Evolutionary conservation across 2,113 vertebrate genomes (phyloP), one percentile per base, ranked within the genome.

Genomic region (Syngnathoides biaculeatus): DNA sequence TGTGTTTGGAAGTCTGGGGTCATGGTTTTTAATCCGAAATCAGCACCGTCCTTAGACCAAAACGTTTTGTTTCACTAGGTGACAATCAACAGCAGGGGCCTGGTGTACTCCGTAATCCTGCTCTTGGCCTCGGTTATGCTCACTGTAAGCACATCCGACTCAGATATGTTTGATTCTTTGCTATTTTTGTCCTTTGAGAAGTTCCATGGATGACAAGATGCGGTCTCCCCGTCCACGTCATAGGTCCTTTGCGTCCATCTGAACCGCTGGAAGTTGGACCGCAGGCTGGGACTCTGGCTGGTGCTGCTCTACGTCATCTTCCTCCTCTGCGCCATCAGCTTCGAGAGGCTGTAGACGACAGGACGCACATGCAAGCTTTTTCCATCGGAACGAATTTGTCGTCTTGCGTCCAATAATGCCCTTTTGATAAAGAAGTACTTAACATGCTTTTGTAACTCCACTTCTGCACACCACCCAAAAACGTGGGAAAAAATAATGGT

Each of bases 41-140:
- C 52, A 55, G 11, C 0, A 5, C 52, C 26, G 11, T 26, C 5
- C 24, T 11, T 26, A 12, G 17, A 24, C 40, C 17, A 30, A 38
- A 81, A 48, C 67, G n/a, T 0, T 74, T 24, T 79, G 20, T 67
- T 40, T 35, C 79, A 69, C 56, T 62, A 93, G 92, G 92, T 93
- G 65, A 89, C 78, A 53, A 93, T 93, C 72, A 93, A 93, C 86
- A 93, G 92, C 70, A 92, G 74, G 74, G 92, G 92, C 12, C 81
- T 93, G 79, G 81, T 93, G 47, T 93, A 93, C 78, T 93, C 92
- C 2, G 90, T 93, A 65, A 85, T 92, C 52, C 88, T 93, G 61
- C 88, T 93, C 20, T 67, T 93, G 74, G 92, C 92, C 22, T 93
- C 92, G 0, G 92, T 93, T 71, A 79, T 72, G 1, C 89, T 93